Evolutionary conservation across 2,113 vertebrate species (phyloP), one percentile per base, ranked within the genome.

Genomic region (Noturus placidus): DNA sequence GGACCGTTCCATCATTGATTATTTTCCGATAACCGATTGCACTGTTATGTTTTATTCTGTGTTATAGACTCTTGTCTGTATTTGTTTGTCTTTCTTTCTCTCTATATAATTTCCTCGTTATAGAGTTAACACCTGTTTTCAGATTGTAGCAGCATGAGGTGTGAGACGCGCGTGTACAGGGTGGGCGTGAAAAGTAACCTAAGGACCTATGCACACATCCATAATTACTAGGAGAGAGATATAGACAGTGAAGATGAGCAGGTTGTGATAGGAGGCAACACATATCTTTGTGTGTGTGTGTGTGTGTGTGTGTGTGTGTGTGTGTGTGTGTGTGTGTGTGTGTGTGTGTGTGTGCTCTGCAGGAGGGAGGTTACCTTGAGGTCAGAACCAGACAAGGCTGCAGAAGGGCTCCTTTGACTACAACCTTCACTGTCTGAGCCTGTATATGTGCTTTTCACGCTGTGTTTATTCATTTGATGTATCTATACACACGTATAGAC

Each of bases 171-270:
- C 27, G 54, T 56, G 65, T 56, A 87, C 78, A 82, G 35, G 25
- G 33, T 72, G 52, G 76, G 50, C 2, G 15, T 27, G 38, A 63
- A 81, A 78, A 50, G 8, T 82, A 46, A 82, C 85, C 61, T 54
- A 33, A 50, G 46, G 25, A 67, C 54, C 22, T 1, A 38, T 38
- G 61, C 20, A 25, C 56, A 82, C 33, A 42, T 61, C 15, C 27
- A 35, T 78, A 86, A 79, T 86, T 79, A 38, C 30, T 17, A 54
- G 63, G 50, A 3, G 33, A 56, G 74, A 65, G 72, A 78, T 17
- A 78, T 14, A 54, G 72, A 79, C 22, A 65, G 33, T 38, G 20
- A 61, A 61, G 33, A 61, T 61, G 33, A 63, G 11, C 25, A 63
- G 10, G 57, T 63, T 42, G 63, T 27, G 35, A 54, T 35, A 59